Evolutionary conservation across 1,140 invertebrate genomes (phyloP), one percentile per base, ranked within the genome.

Genomic region (Ceratina australensis): DNA sequence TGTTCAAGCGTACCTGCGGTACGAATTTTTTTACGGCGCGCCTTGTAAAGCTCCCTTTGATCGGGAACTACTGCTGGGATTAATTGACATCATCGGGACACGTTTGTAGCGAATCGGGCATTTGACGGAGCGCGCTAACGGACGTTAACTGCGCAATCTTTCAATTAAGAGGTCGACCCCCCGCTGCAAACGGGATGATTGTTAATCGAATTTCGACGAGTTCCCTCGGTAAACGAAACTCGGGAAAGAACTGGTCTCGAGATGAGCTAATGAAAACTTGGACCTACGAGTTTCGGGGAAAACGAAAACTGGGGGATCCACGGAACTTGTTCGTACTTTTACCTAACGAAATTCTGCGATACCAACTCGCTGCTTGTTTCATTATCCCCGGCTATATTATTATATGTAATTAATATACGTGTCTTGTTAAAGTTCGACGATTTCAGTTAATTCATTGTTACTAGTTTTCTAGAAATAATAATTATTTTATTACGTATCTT

Each of bases 221-320:
- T 60, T 69, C 60, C 26, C 10, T 61, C n/a, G n/a, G 56, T 69
- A 69, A 60, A 76, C 56, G 26, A 59, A 60, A 33, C 65, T 66
- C 16, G 54, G 54, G 12, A 67, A 68, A 50, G 42, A 69, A 76
- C 18, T 75, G 49, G 47, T 71, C n/a, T 26, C 20, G 33, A 59
- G 24, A 16, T 16, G 18, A 26, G 18, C n/a, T n/a, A 54, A 13
- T 22, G 28, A 10, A 71, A 71, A 71, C 54, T 71, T 71, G 2
- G 33, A 57, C 8, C 24, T 64, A 5, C 28, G 54, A 57, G 54
- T 57, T 47, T n/a, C n/a, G n/a, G 10, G 33, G 20, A 33, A 47
- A 26, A 33, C n/a, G 3, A 24, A 20, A 24, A 3, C n/a, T n/a
- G 2, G 22, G 10, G 0, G 28, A 20, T 18, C 8, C n/a, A 3